phyloP scores from a whole-genome alignment of 2,888 invertebrate species.

The Maniola hyperantus region DNA sequence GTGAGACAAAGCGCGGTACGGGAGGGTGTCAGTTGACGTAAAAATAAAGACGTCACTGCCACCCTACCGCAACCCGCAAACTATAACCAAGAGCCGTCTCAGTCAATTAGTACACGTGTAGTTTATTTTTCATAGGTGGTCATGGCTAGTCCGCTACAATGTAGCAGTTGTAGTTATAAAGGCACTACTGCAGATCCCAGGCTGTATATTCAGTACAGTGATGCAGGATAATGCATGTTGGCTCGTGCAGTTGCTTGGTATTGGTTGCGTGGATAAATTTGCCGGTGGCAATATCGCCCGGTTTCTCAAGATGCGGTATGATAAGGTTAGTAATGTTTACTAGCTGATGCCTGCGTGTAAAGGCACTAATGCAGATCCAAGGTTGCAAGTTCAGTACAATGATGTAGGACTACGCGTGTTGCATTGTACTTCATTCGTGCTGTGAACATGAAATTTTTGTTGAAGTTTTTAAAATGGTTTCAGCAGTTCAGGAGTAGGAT shows the following conservation, averaged over 20 bases:
- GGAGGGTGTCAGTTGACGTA: too few relatives aligned
- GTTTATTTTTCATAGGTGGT: conserved; percentile 86
- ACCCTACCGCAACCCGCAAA: too few relatives aligned
- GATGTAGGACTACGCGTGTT: conserved; percentile 83
- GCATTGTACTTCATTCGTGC: too few relatives aligned
- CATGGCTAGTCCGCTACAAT: conserved; percentile 93
- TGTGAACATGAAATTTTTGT: too few relatives aligned
- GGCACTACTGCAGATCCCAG: conserved; percentile 93
- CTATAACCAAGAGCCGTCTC: too few relatives aligned
- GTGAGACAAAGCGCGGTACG: too few relatives aligned
- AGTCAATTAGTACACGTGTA: too few relatives aligned
- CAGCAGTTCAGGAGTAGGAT: too few relatives aligned
- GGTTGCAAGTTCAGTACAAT: conserved; percentile 92
- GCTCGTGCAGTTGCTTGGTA: conserved; percentile 93
- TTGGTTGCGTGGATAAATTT: conserved; percentile 93
- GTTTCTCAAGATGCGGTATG: conserved; percentile 68
- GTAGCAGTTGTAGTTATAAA: conserved; percentile 94
- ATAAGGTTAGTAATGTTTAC: conserved; percentile 51
- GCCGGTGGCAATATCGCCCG: conserved; percentile 71
- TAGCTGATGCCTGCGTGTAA: conserved; percentile 67
- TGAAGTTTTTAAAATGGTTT: too few relatives aligned
- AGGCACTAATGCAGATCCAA: conserved; percentile 93
- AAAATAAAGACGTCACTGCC: too few relatives aligned
- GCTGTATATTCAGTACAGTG: conserved; percentile 90
- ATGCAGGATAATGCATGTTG: conserved; percentile 85